A percentile compares a stretch with the other conserved stretches of the same genome.
Evolutionary conservation across 2,113 vertebrate genomes (phyloP).

Genomic region (Todiramphus saurophagus): DNA sequence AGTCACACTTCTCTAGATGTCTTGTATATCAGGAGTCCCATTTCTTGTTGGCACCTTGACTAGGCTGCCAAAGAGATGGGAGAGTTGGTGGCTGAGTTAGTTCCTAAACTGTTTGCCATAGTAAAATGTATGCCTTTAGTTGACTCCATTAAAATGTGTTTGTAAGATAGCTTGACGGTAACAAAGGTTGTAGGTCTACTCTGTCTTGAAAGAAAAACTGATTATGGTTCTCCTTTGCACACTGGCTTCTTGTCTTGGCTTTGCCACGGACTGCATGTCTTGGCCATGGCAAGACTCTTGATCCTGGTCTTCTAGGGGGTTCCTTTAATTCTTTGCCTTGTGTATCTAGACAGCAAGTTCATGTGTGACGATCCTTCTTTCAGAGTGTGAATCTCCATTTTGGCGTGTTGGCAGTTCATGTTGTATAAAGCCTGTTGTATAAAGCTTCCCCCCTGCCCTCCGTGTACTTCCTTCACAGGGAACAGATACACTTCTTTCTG

Average conservation of each 20-base stretch:
- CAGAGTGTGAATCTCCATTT: background rate
- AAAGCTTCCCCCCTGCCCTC: no score
- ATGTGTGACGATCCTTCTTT: background rate
- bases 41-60: background rate
- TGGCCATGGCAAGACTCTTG: background rate
- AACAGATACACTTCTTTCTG: background rate
- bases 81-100: background rate
- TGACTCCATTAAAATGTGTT: background rate
- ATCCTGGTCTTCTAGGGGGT: background rate
- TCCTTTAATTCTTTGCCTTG: background rate
- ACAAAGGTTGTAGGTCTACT: background rate
- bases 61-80: background rate
- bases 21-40: background rate
- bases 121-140: background rate
- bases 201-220: background rate
- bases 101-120: rapidly evolving
- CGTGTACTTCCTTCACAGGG: background rate
- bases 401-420: background rate
- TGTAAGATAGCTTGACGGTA: background rate
- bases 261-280: background rate
- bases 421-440: background rate
- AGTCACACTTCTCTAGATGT: background rate
- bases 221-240: background rate
- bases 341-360: background rate
- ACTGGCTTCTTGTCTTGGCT: background rate